phyloP scores from a whole-genome alignment of 1,140 invertebrate genomes.

The Anoplophora glabripennis region DNA sequence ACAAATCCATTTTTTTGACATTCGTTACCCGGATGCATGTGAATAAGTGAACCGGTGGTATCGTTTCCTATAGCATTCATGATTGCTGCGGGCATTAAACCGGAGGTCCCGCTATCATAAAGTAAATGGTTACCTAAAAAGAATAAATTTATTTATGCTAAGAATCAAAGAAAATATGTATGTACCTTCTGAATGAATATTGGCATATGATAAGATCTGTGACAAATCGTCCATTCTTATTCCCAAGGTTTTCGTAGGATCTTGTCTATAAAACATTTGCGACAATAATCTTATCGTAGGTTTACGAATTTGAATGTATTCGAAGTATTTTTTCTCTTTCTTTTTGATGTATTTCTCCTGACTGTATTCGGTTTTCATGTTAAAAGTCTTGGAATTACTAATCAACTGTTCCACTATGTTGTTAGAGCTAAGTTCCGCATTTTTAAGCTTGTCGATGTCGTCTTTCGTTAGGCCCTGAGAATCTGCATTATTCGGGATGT shows the following conservation, averaged over 20 bases:
- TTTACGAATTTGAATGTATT: slow-evolving; percentile 70
- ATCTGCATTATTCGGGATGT: slow-evolving; percentile 77
- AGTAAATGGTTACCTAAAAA: slow-evolving; percentile 61
- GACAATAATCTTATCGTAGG: slow-evolving; percentile 73
- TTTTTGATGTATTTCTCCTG: slow-evolving; percentile 94
- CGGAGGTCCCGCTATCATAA: slow-evolving; percentile 83
- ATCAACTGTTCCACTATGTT: slow-evolving; percentile 85
- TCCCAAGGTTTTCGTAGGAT: slow-evolving; percentile 72
- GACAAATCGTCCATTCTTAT: slow-evolving; percentile 83
- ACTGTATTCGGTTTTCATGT: slow-evolving; percentile 84
- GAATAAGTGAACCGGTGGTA: slow-evolving; percentile 63
- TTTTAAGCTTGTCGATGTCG: slow-evolving; percentile 76
- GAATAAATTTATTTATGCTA: too few species aligned
- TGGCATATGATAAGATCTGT: slow-evolving; percentile 78
- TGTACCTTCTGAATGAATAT: slow-evolving; percentile 70
- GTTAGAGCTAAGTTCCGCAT: slow-evolving; percentile 69
- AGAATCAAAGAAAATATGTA: not conserved
- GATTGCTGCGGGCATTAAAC: slow-evolving; percentile 78
- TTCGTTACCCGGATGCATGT: slow-evolving; percentile 76
- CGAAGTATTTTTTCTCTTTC: slow-evolving; percentile 88
- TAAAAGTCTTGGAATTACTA: slow-evolving; percentile 84
- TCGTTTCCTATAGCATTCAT: slow-evolving; percentile 67
- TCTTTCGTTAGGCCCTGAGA: slow-evolving; percentile 82
- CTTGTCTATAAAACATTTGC: slow-evolving; percentile 76
- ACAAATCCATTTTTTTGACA: slow-evolving; percentile 73